These are phyloP conservation scores for Fistularia commersonii DNA, from an alignment of 2,797 vertebrate species.

Conservation along the genomic window DNA sequence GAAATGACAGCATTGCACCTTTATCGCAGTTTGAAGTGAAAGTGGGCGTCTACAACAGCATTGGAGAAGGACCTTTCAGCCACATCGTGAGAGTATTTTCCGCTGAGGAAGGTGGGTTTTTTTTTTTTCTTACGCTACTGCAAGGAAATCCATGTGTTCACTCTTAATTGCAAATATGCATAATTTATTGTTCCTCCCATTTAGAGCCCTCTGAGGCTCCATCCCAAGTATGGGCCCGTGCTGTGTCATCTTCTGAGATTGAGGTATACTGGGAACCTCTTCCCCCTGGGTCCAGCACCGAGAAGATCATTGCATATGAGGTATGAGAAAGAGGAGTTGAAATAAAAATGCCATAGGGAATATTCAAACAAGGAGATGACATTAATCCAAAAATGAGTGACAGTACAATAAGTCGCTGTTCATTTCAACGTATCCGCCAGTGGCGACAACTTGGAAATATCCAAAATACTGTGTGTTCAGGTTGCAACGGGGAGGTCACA, in stretches of 20 bases:
- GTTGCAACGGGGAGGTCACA: conserved; percentile 39
- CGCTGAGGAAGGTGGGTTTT: conserved; percentile 81
- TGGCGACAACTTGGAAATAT: conserved; percentile 39
- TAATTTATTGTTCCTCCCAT: conserved; percentile 23
- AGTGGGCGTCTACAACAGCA: conserved; percentile 83
- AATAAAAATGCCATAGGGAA: conserved; percentile 16
- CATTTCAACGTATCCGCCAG: conserved; percentile 30
- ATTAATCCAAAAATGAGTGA: conserved; percentile 41
- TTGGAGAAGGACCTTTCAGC: conserved; percentile 83
- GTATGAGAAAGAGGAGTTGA: conserved; percentile 52
- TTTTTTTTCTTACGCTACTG: conserved; percentile 4
- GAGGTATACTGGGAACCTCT: conserved; percentile 83
- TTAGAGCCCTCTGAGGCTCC: conserved; percentile 78
- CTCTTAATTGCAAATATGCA: conserved; percentile 7
- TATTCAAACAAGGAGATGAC: conserved; percentile 29
- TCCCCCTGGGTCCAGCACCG: conserved; percentile 66
- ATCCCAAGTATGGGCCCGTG: conserved; percentile 62
- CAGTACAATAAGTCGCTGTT: conserved; percentile 35
- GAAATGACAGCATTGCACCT: conserved; percentile 79
- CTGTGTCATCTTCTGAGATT: conserved; percentile 78
- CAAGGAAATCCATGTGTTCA: neutral
- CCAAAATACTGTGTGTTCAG: conserved; percentile 32
- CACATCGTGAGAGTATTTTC: conserved; percentile 72
- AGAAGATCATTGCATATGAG: conserved; percentile 84
- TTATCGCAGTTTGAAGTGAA: conserved; percentile 86